Evolutionary conservation across 2,797 vertebrate species (phyloP).

Genomic region (Argentina silus): DNA sequence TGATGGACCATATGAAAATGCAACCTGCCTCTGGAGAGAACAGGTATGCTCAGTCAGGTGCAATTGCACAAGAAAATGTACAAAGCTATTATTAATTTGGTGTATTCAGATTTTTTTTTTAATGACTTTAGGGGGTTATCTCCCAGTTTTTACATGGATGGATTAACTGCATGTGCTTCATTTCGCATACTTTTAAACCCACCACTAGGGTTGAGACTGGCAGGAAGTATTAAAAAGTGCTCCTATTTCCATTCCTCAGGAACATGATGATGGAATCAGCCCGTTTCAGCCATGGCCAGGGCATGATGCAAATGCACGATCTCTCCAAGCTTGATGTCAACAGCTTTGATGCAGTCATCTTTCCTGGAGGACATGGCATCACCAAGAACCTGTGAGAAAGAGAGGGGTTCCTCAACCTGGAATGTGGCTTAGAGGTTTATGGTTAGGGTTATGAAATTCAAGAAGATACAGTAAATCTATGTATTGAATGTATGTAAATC

Average conservation of each 20-base stretch:
- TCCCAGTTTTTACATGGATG: too few relatives aligned
- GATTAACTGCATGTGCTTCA: too few relatives aligned
- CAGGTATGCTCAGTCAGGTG: constrained; percentile 68
- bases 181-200: background rate
- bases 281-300: constrained; percentile 75
- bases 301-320: constrained; percentile 74
- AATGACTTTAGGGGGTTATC: too few relatives aligned
- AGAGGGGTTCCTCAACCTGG: background rate
- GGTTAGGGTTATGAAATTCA: too few relatives aligned
- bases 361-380: constrained; percentile 76
- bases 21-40: constrained; percentile 73
- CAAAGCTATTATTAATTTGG: too few relatives aligned
- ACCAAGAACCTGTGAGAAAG: constrained; percentile 76
- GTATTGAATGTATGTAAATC: constrained; percentile 5
- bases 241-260: constrained; percentile 56
- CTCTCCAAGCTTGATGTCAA: constrained; percentile 74
- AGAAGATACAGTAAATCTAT: background rate
- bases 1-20: constrained; percentile 75
- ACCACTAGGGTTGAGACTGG: constrained; percentile 40
- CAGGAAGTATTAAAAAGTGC: constrained; percentile 43
- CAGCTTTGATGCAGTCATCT: constrained; percentile 77
- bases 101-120: too few relatives aligned
- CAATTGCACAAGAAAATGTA: too few relatives aligned
- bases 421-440: too few relatives aligned
- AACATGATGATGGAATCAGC: constrained; percentile 79